Base-by-base conservation (phyloP, 1,140 invertebrate species). In the Scaptomyza graminum region DNA sequence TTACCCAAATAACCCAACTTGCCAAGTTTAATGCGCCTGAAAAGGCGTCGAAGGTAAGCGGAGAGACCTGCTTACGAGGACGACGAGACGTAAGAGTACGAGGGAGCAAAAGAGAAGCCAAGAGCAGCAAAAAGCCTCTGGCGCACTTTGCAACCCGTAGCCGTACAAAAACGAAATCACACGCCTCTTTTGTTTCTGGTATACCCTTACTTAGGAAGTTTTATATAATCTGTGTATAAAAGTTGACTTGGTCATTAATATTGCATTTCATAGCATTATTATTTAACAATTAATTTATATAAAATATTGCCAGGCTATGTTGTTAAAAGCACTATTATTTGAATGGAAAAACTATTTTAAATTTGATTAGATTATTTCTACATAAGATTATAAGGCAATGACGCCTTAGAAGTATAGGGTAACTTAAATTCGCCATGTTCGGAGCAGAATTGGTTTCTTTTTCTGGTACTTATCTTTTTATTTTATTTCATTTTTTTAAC, bases 1-100 rank as follows among this genome's bases (percentile, higher is more conserved):
- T 60, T 59, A 37, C 64, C 51, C 22, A 62, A 50, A 67, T 34
- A 34, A 9, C 34, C 34, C 18, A 74, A 80, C 65, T 85, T 77
- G 68, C 37, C 69, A 61, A 57, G 73, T 54, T 68, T 78, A 71
- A 75, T 78, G 71, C 61, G 56, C 57, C 70, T 64, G 52, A 59
- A 74, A 74, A 71, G 60, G 50, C 70, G 47, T 31, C 52, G 47
- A 73, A 60, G 51, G 37, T 56, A 56, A 55, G 50, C 61, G 34
- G 22, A 49, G 12, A 50, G 54, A 44, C 9, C 25, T 8, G 31
- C 9, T 41, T 31, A 31, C 28, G 7, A 31, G 28, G 18, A 52
- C 16, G 55, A 46, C 13, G 25, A 63, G 8, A 5, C 15, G 22
- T 16, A 9, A 11, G 18, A 34, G 18, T 22, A 22, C 18, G 18